Evolutionary conservation across 2,888 invertebrate species (phyloP), one percentile per base, ranked within the genome.

Genomic region (Hyppa rectilinea): DNA sequence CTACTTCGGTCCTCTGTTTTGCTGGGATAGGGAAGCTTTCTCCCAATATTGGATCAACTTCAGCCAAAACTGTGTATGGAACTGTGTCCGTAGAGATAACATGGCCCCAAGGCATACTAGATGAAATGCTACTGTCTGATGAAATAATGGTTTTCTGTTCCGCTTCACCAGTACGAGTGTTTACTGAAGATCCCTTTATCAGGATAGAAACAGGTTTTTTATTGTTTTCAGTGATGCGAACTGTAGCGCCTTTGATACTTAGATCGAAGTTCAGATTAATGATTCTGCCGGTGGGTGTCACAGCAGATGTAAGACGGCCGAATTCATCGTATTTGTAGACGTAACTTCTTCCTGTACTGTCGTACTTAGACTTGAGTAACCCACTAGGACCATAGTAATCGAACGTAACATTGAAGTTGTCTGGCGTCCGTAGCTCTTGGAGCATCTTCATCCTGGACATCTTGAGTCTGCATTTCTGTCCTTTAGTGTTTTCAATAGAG

Each of bases 271-370:
- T 97, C 0, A 99, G 93, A 75, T 97, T 97, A 65, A 99, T 98
- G 26, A 99, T 98, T 94, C 99, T 97, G 9, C 99, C 99, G n/a
- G 99, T 99, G 0, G 99, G 99, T 9, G 99, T 99, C 0, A 99
- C 98, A 1, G 99, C 98, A 17, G 98, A 98, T 2, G 98, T 98
- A 2, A 99, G 95, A 69, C 99, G 97, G 2, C 99, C 99, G 88
- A 99, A 99, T 89, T 98, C 98, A 89, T 99, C 99, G 88, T 99
- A 99, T 88, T 98, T 98, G 91, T 99, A 99, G 29, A 99, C 98
- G 89, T 98, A 98, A 84, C 98, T 98, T 80, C 99, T 96, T 2
- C 99, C 99, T 2, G 98, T 98, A 75, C 98, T 98, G 87, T 99
- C 99, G 20, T 98, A 96, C 90, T 98, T 98, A 0, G 98, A 98